Base-by-base conservation (phyloP, 2,888 invertebrate species). In the Eudasyphora cyanicolor region DNA sequence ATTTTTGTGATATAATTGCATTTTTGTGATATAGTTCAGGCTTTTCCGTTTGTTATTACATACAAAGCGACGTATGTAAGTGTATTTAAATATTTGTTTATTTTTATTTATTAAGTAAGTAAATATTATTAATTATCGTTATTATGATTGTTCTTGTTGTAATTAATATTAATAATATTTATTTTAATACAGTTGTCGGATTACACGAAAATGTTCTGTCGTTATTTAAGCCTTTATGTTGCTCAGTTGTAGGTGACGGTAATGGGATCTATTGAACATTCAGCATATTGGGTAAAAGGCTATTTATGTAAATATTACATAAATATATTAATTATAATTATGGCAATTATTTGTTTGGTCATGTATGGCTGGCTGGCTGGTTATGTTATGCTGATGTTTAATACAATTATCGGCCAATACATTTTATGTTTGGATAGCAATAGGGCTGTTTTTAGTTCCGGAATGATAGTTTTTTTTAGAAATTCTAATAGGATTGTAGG, bases 281-380 rank as follows among this genome's bases (percentile, higher is more conserved):
- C n/a, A 38, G 35, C 45, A 45, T n/a, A 45, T 42, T 19, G 67
- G 42, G 42, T 21, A 19, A 24, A 67, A 38, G 21, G 24, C 14
- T 35, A 42, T 67, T 67, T 67, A 67, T 74, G 57, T 73, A 76
- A 82, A 79, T 79, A 82, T 60, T 76, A 24, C 62, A 67, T 67
- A 74, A 70, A 64, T 75, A 76, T 73, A 82, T 82, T 82, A 73
- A 79, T 79, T 76, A 82, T 82, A 79, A 79, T 82, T 79, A 82
- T 82, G 79, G 67, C 79, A 82, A 82, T 79, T 82, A 82, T 82
- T 79, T 79, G 67, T 42, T 67, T 67, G 60, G 60, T 21, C 32
- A 10, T 62, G 29, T 62, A 60, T 74, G 51, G 69, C 69, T 54
- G 45, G n/a, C n/a, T n/a, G n/a, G n/a, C n/a, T n/a, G 60, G 60